These are phyloP conservation scores for Poecilia picta DNA, from an alignment of 2,797 vertebrate genomes.

Conservation along the genomic window DNA sequence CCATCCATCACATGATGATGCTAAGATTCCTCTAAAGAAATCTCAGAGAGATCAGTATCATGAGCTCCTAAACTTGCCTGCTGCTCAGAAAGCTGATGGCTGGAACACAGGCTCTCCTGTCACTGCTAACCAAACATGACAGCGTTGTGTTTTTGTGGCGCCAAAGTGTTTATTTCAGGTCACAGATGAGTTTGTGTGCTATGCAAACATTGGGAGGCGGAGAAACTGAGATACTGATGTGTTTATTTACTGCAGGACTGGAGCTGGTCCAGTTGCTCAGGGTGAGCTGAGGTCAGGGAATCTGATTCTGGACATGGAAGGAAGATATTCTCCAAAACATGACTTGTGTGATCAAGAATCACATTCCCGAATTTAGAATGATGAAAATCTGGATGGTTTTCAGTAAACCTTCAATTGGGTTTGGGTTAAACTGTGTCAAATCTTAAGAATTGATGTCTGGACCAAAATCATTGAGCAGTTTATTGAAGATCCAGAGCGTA, in stretches of 20 bases:
- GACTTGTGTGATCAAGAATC: neutral
- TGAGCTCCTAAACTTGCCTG: neutral
- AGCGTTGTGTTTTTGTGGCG: slow-evolving; percentile 12
- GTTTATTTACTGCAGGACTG: slow-evolving; percentile 17
- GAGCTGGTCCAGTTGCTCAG: slow-evolving; percentile 7
- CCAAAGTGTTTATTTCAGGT: slow-evolving; percentile 9
- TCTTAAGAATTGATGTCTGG: neutral
- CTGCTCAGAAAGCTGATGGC: neutral
- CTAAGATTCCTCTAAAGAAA: neutral
- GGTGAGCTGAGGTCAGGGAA: slow-evolving; percentile 6
- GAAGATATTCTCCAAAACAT: neutral
- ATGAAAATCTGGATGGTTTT: neutral
- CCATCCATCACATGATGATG: neutral
- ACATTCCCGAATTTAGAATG: neutral
- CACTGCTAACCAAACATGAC: slow-evolving; percentile 20
- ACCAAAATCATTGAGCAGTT: neutral
- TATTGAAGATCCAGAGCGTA: slow-evolving; percentile 38
- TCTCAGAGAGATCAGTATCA: neutral
- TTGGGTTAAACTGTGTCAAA: neutral
- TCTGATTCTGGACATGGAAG: neutral
- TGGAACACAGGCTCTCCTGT: neutral
- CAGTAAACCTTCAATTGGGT: neutral
- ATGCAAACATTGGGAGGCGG: neutral
- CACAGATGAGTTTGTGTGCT: neutral
- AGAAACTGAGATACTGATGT: slow-evolving; percentile 2